phyloP scores from a whole-genome alignment of 2,797 vertebrate species.

The Anguilla anguilla region DNA sequence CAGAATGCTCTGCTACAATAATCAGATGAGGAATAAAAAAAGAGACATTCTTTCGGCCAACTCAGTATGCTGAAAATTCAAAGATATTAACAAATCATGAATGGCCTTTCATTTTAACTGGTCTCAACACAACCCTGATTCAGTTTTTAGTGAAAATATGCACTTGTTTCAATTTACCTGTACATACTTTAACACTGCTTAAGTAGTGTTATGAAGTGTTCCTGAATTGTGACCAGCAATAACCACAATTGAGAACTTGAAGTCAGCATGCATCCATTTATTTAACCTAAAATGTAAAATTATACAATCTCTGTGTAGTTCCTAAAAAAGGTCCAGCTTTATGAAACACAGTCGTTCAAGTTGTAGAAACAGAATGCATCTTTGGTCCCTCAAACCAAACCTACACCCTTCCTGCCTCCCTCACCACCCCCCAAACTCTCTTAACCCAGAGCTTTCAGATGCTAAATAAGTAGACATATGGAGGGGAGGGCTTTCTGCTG shows the following conservation, averaged over 20 bases:
- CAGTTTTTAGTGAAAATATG: background rate
- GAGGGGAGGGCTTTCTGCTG: constrained; percentile 77
- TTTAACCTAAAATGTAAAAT: background rate
- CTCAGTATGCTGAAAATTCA: background rate
- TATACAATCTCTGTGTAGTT: background rate
- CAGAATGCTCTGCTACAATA: background rate
- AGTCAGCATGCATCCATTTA: background rate
- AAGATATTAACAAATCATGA: background rate
- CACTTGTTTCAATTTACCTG: background rate
- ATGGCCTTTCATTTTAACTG: background rate
- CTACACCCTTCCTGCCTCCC: constrained; percentile 22
- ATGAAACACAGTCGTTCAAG: background rate
- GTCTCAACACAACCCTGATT: background rate
- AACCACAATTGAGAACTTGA: background rate
- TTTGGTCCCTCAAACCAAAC: constrained; percentile 18
- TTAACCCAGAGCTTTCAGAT: constrained; percentile 78
- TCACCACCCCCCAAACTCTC: constrained; percentile 48
- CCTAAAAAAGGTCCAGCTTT: background rate
- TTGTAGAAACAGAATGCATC: constrained; percentile 22
- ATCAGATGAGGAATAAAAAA: background rate
- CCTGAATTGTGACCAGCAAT: background rate
- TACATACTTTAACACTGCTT: background rate
- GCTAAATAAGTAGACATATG: constrained; percentile 90
- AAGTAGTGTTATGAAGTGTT: background rate
- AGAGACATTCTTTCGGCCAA: background rate